A percentile compares a stretch with the other conserved stretches of the same genome.
Conservation (phyloP, 2,113 vertebrate genomes). For the Ceratotherium simum region DNA sequence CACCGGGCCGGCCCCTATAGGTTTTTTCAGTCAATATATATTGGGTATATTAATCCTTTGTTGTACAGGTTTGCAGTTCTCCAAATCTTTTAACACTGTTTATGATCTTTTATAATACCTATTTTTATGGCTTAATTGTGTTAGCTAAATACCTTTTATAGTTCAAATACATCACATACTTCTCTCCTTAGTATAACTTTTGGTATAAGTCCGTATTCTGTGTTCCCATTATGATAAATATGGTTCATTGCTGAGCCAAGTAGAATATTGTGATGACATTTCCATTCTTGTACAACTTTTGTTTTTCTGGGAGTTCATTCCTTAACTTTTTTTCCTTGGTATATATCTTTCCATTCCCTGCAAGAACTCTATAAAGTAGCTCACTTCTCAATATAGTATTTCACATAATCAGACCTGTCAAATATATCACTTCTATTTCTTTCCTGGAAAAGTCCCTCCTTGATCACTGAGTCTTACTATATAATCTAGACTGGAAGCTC, state of each 20-base stretch:
- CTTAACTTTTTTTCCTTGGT: neutral
- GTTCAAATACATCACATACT: neutral
- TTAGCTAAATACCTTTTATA: neutral
- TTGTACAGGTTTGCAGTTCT: neutral
- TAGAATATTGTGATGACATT: neutral
- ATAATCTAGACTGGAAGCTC: neutral
- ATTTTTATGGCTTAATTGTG: neutral
- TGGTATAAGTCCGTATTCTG: neutral
- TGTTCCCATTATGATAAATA: neutral
- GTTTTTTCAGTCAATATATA: neutral
- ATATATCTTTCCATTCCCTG: neutral
- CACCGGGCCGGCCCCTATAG: too few species aligned
- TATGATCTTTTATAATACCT: neutral
- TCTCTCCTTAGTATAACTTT: neutral
- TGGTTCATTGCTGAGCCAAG: neutral
- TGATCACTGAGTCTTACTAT: neutral
- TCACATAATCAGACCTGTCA: neutral
- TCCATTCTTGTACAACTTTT: neutral
- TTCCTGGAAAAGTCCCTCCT: neutral
- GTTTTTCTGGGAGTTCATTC: neutral
- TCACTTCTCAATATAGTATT: neutral
- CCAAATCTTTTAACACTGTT: neutral
- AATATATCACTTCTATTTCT: neutral
- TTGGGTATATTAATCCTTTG: neutral
- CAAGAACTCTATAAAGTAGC: neutral